Base-by-base conservation (phyloP, 2,113 vertebrate genomes). In the Gavialis gangeticus region DNA sequence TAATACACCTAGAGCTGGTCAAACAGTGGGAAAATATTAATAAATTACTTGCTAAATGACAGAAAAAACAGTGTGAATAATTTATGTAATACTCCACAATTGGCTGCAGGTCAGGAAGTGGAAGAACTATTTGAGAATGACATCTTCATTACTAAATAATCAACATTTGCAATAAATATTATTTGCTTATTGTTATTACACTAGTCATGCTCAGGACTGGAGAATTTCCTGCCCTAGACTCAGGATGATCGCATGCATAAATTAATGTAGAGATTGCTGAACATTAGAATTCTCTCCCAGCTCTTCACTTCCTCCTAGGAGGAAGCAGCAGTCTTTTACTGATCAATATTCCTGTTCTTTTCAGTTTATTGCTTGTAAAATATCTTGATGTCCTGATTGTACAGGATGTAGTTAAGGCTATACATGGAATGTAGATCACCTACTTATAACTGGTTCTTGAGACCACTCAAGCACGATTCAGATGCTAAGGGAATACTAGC, bases 391-490 rank as follows among this genome's bases (percentile, higher is more conserved):
- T 85, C 37, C 57, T 88, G 82, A 59, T 81, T 84, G 54, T n/a
- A 62, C 58, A 0, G 34, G 6, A 86, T 75, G 82, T 84, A 81
- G 59, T 67, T 84, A 84, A 84, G 55, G 62, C 58, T 54, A 17
- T 54, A 85, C 84, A 88, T 58, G 76, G 75, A 90, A 83, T 75
- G 71, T 3, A 81, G 77, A 91, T 92, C 9, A 7, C 71, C 46
- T 80, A 37, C n/a, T 90, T 67, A 25, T 90, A 73, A 79, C 85
- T 75, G 90, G 88, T 83, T 94, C 67, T 81, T 83, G 79, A 85
- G 84, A 81, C 91, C 85, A 85, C 63, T 91, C 10, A 13, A 88
- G 78, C 85, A 1, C 3, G 86, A 79, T 94, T 73, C 73, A 81
- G 69, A 69, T 22, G 57, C 6, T 28, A 0, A 0, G 76, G 75